Evolutionary conservation across 2,113 vertebrate genomes (phyloP).

Genomic region (Hemicordylus capensis): DNA sequence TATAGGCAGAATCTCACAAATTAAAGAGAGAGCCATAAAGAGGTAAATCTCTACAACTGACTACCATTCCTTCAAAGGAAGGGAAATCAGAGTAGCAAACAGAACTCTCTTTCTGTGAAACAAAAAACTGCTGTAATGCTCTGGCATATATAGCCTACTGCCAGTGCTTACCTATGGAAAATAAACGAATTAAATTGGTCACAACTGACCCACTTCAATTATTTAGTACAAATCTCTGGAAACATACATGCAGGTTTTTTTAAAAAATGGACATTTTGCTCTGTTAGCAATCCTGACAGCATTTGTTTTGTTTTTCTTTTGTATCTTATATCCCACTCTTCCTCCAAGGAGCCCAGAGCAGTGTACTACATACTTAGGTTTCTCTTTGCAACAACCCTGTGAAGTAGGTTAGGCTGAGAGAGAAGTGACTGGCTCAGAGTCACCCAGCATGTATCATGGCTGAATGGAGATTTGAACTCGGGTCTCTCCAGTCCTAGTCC

Average conservation of each 20-base stretch:
- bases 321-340: too few relatives aligned
- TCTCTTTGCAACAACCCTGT: too few relatives aligned
- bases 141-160: background rate
- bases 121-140: background rate
- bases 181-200: background rate
- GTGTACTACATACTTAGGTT: too few relatives aligned
- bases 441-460: too few relatives aligned
- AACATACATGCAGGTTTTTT: background rate
- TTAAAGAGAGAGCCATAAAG: conserved; percentile 51
- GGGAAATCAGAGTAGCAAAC: conserved; percentile 34
- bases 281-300: background rate
- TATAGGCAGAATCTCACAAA: conserved; percentile 41
- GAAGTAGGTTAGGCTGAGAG: too few relatives aligned
- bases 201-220: background rate
- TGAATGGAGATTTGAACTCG: too few relatives aligned
- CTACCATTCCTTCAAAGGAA: conserved; percentile 17
- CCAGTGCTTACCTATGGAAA: background rate
- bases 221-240: background rate
- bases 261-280: background rate
- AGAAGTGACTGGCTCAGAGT: too few relatives aligned
- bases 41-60: conserved; percentile 4
- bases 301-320: too few relatives aligned
- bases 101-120: background rate
- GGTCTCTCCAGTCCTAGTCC: too few relatives aligned
- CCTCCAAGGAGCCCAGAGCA: too few relatives aligned